Base-by-base conservation (phyloP, 2,113 vertebrate genomes). In the Mus pahari region DNA sequence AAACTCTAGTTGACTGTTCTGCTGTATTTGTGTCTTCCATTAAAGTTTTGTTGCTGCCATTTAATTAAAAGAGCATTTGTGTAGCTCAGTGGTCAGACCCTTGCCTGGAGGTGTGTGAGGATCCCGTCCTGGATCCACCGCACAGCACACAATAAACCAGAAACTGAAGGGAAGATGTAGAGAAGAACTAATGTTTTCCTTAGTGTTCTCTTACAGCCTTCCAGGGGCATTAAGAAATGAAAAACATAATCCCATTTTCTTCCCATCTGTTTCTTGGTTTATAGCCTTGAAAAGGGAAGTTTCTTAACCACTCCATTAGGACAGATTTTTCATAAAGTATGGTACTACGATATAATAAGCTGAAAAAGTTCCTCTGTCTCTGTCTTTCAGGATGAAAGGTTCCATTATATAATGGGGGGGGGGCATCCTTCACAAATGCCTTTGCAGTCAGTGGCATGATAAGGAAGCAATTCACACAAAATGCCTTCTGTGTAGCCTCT, bases 401-500 rank as follows among this genome's bases (percentile, higher is more conserved):
- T 87, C 53, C 17, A 26, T 83, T 84, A 68, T 24, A 36, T 39
- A 79, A 33, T 28, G 28, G 74, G 68, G 42, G 55, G 5, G 48
- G 48, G 48, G 48, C 7, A 20, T 92, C 83, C n/a, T 79, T 78
- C 50, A n/a, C 16, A 60, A 66, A 36, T 68, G 55, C 50, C 58
- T 92, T 82, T 45, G 36, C 45, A 88, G 39, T 26, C 10, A 16
- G 12, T 17, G 11, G 81, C 31, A 33, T 28, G 68, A 90, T 50
- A 66, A 92, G 90, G 42, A 96, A 66, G 77, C 55, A 78, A 48
- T 89, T 78, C 26, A 62, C 10, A 55, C 11, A 87, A 94, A 91
- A 16, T 70, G 39, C 3, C 62, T 60, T 82, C 87, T 58, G 4
- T 31, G 58, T 36, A 92, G 55, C 53, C 70, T 28, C 7, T 28